Evolutionary conservation across 1,140 invertebrate species (phyloP), one percentile per base, ranked within the genome.

Genomic region (Diachasmimorpha longicaudata): DNA sequence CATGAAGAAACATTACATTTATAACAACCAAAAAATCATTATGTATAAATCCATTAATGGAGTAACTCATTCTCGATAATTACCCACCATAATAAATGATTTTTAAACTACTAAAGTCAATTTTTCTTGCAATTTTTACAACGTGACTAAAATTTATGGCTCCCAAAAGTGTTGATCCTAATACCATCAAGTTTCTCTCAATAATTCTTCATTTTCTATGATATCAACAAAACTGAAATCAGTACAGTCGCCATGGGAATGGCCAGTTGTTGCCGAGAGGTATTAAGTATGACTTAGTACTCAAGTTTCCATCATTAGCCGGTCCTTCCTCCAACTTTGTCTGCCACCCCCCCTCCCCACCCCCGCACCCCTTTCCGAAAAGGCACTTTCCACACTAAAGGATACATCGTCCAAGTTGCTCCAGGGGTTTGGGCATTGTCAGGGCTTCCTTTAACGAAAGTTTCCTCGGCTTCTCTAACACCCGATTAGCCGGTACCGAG

Each of bases 221-320:
- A 46, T 46, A 11, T 46, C n/a, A 5, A 46, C n/a, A 3, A 46
- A 58, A 58, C n/a, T 58, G 16, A 21, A 63, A 63, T 63, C 10
- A 63, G 58, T 25, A 55, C 19, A 25, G 44, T 74, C 67, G 46
- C 36, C 72, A 48, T 67, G 67, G 48, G 72, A 78, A 70, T 23
- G 39, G 42, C 16, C 63, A 52, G 70, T 52, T 39, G 70, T 70
- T 46, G 74, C n/a, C 36, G 71, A 70, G 73, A 70, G 66, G 81
- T 82, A 85, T 85, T 88, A 86, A 85, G 80, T 84, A 83, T 83
- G 86, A 87, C 86, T 89, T 87, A 88, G 84, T 82, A 83, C 79
- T 83, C 79, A 86, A 87, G 83, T 88, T 88, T 83, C 81, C 83
- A 81, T 84, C 83, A 83, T 87, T 85, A 87, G 84, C 82, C 81